Evolutionary conservation across 2,113 vertebrate genomes (phyloP).

Genomic region (Manacus vitellinus): DNA sequence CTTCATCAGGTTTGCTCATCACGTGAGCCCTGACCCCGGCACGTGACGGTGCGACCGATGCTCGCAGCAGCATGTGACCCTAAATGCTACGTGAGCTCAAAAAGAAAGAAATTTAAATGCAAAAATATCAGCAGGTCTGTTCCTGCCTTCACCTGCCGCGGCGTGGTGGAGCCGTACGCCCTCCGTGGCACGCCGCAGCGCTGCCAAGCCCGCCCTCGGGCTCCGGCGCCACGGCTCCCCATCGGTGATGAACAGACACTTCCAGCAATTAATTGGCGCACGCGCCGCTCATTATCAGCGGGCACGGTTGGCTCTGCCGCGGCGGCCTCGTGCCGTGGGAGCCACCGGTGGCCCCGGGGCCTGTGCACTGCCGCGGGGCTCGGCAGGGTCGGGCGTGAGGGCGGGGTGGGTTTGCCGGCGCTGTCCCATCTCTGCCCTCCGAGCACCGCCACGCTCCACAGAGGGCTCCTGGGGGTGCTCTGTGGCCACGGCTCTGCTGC

Average conservation of each 20-base stretch:
- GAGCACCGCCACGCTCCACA: not conserved
- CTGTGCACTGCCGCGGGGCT: rapidly evolving
- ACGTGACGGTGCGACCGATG: constrained; percentile 49
- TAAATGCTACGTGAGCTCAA: constrained; percentile 51
- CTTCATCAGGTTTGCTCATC: constrained; percentile 28
- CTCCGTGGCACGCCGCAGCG: not conserved
- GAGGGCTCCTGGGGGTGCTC: not conserved
- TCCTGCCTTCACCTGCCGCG: constrained; percentile 50
- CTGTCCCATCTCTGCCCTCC: not conserved
- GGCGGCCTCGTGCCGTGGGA: not conserved
- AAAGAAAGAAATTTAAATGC: constrained; percentile 12
- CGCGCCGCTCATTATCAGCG: constrained; percentile 28
- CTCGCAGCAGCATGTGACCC: constrained; percentile 68
- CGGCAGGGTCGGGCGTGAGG: not conserved
- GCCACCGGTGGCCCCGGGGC: not conserved
- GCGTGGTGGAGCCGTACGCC: constrained; percentile 29
- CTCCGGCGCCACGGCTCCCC: constrained; percentile 22
- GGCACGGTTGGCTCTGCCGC: not conserved
- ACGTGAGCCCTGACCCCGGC: constrained; percentile 69
- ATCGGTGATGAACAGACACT: constrained; percentile 54
- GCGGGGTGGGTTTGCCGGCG: rapidly evolving
- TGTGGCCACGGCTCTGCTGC: rapidly evolving
- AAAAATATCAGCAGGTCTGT: constrained; percentile 51
- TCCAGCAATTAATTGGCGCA: constrained; percentile 26
- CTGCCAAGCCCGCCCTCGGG: constrained; percentile 33